Evolutionary conservation across 2,797 vertebrate species (phyloP), one percentile per base, ranked within the genome.

Genomic region (Anisognathus igniventris): DNA sequence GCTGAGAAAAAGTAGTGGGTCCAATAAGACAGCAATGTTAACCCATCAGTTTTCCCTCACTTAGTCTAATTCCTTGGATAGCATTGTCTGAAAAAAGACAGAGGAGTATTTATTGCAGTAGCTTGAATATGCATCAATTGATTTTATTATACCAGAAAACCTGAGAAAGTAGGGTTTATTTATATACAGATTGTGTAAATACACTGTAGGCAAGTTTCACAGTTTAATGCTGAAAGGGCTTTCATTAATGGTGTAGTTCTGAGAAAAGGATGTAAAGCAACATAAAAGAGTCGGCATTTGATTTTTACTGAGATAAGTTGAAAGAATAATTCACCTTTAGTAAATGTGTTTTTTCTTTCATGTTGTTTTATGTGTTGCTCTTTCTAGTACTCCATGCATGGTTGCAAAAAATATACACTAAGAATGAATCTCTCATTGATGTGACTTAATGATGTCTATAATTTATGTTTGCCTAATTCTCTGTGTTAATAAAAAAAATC

Each of bases 261-360:
- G 47, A 93, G 92, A 66, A 91, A 74, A 86, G 23, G 30, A 44
- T 86, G 20, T 62, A 88, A 94, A 80, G 60, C 47, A 91, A 72
- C 86, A 78, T 75, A 75, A 72, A 92, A 73, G 66, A 95, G 57
- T 25, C 0, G 0, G 79, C 58, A 72, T 72, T 64, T 94, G 79
- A 86, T 94, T 91, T 90, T 86, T 45, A 62, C 56, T 45, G 44
- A 94, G 94, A 90, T 95, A 95, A 95, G 64, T 2, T 92, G 56
- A 88, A 93, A 88, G 62, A 88, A 42, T 84, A 92, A 92, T 86
- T 82, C 64, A 64, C 37, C 31, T 94, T 88, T 31, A 66, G 67
- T 76, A 40, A 85, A 72, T 11, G 28, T 45, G 47, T 71, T 92
- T 67, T 57, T 82, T 85, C 89, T 94, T 92, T 94, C 83, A 79